These are phyloP conservation scores for Meteorus sp. DNA, from an alignment of 1,140 invertebrate species.

Conservation along the genomic window DNA sequence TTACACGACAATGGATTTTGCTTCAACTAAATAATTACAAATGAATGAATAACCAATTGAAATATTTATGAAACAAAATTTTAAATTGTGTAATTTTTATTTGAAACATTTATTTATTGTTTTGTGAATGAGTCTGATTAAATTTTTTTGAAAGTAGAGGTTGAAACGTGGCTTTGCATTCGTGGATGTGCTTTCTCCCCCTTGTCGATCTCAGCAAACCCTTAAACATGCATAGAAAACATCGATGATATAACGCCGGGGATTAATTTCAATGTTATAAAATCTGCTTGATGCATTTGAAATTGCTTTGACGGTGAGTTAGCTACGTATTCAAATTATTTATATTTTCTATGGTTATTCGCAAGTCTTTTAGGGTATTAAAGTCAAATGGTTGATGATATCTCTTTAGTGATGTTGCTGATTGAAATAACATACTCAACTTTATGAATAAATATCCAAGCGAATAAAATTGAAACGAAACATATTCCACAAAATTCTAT, in stretches of 20 bases:
- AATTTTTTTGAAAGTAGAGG: background rate
- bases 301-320: background rate
- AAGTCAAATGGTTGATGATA: background rate
- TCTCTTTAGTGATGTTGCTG: background rate
- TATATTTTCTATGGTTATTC: background rate
- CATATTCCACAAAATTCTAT: background rate
- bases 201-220: too few relatives aligned
- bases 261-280: too few relatives aligned
- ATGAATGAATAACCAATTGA: background rate
- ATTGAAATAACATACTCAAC: background rate
- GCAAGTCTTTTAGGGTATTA: too few relatives aligned
- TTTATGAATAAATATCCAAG: background rate
- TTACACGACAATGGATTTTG: background rate
- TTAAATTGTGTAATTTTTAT: background rate
- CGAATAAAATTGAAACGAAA: background rate
- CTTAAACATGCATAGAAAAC: too few relatives aligned
- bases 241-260: too few relatives aligned
- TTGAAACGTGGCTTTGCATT: background rate
- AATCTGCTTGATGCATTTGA: background rate
- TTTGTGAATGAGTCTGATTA: too few relatives aligned
- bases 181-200: background rate
- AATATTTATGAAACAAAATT: background rate
- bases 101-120: background rate
- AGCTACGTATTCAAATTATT: too few relatives aligned
- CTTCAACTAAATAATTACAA: background rate